Evolutionary conservation across 2,888 invertebrate species (phyloP), one percentile per base, ranked within the genome.

Genomic region (Odontocolon sp.): DNA sequence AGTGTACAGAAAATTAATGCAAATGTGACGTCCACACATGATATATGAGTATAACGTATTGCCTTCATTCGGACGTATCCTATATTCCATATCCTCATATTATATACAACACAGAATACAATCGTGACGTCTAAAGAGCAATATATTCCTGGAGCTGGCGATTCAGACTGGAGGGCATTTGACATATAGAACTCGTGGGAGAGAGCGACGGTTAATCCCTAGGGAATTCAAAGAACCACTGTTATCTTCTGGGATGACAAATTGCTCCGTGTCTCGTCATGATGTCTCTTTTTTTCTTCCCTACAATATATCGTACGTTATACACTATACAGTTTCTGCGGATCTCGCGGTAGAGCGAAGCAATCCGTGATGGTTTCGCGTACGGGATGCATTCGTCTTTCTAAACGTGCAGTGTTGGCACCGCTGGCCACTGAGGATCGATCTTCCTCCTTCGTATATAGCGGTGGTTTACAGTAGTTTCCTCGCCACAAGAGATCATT

Each of bases 171-270:
- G 54, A 2, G 71, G 71, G 71, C 76, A 71, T 71, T 68, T 77
- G 54, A 26, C 31, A 57, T 6, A 33, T 16, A 57, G 52, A 61
- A 71, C 47, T 21, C 54, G 42, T 11, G 52, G 26, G 47, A 45
- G 50, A 57, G 72, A 33, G 9, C 45, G 66, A 63, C 47, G 77
- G 68, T 50, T 72, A 77, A 72, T 72, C 63, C 67, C 67, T 36
- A 63, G 68, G 42, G 77, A 64, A 77, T 72, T 77, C 68, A 72
- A 77, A 72, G 77, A 77, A 72, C 67, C 42, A 33, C 64, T 77
- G 77, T 77, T 72, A 71, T 77, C 68, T 68, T 77, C 57, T 28
- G 52, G 72, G 50, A 72, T 72, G 77, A 72, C 72, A 77, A 77
- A 77, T 77, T 77, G 68, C 77, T 33, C 40, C 61, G 54, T 31